These are phyloP conservation scores for Limulus polyphemus DNA, from an alignment of 2,888 invertebrate genomes.

Conservation along the genomic window DNA sequence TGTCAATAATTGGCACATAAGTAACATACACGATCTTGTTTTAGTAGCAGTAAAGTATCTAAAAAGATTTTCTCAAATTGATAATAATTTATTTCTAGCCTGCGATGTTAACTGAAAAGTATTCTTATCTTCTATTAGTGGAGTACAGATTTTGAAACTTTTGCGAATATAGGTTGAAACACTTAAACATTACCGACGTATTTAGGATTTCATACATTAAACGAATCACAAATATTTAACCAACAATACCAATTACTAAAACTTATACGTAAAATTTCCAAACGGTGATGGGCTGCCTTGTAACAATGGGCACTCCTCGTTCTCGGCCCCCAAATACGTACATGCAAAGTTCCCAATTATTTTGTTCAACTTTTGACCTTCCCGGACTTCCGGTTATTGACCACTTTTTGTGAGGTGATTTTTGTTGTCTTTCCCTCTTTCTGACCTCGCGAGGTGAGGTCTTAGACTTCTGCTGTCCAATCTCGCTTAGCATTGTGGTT, in stretches of 20 bases:
- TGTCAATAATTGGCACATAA: too few species aligned
- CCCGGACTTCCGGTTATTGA: constrained; percentile 13
- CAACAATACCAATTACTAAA: neutral
- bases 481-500: constrained; percentile 12
- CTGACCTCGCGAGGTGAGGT: neutral
- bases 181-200: too few species aligned
- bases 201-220: too few species aligned
- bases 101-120: too few species aligned
- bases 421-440: constrained; percentile 1
- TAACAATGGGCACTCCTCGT: constrained; percentile 59
- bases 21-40: too few species aligned
- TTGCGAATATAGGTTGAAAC: too few species aligned
- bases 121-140: too few species aligned
- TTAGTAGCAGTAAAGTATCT: too few species aligned
- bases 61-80: too few species aligned
- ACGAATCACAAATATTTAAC: neutral
- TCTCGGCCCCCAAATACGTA: constrained; percentile 67
- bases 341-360: constrained; percentile 43
- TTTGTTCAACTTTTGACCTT: constrained; percentile 14
- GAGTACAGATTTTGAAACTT: too few species aligned
- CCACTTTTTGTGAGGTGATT: constrained; percentile 18
- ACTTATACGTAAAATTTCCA: constrained; percentile 52
- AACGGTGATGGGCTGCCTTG: constrained; percentile 61
- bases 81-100: too few species aligned
- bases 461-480: constrained; percentile 12